Evolutionary conservation across 2,888 invertebrate species (phyloP), one percentile per base, ranked within the genome.

Genomic region (Podabrus alpinus): DNA sequence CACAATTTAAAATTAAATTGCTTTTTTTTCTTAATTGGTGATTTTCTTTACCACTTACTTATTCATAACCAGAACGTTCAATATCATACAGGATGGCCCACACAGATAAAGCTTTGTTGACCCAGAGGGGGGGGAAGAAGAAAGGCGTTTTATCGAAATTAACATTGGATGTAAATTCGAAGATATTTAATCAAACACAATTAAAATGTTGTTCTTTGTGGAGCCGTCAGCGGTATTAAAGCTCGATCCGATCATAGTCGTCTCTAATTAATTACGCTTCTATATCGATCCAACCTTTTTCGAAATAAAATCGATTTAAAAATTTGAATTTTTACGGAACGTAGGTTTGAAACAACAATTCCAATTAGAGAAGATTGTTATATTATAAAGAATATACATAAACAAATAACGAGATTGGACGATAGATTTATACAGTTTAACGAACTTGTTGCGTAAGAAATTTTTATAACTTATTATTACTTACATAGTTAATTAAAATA

Each of bases 401-500:
- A 45, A 45, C 45, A 21, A 64, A 64, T 64, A 64, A 64, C 62
- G n/a, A 64, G 62, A 64, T 64, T 64, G 21, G 21, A 17, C 16
- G 62, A 64, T 64, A 64, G n/a, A 21, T 17, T 64, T 64, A 64
- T 19, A 64, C 21, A 64, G 62, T 64, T 64, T 64, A 64, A 64
- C 62, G 62, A 64, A 64, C 62, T 19, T 21, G n/a, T 45, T 45
- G 45, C 45, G 45, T 45, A 45, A 45, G 45, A 45, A n/a, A 64
- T 64, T 64, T 64, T 64, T 64, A 21, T 21, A 16, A 64, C 21
- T 19, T 64, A 19, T 19, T 64, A 64, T 19, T 64, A 16, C 19
- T 64, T 19, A 21, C 21, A 17, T n/a, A 64, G 62, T 64, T 64
- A 64, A 64, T 64, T 64, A 64, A 64, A 64, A 64, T 64, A 64